Percentiles rank a stretch among this genome's conserved stretches.
These are phyloP conservation scores for Pentalonia nigronervosa DNA, from an alignment of 1,140 invertebrate species.

Conservation along the genomic window DNA sequence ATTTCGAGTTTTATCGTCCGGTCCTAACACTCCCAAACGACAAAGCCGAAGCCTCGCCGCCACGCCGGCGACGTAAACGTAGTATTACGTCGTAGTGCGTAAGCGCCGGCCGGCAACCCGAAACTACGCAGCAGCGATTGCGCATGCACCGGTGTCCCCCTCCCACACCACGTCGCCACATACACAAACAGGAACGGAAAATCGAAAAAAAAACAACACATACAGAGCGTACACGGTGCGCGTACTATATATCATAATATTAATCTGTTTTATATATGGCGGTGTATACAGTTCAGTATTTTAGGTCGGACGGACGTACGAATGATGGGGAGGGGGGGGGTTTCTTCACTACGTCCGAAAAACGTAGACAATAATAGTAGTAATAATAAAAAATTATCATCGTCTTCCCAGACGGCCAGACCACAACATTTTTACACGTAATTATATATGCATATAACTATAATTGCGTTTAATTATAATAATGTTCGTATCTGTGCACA, in stretches of 20 bases:
- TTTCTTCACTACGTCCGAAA: neutral
- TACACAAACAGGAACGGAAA: neutral
- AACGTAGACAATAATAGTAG: neutral
- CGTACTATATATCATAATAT: neutral
- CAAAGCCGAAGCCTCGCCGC: too few relatives aligned
- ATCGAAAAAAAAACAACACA: neutral
- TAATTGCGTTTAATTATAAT: too few relatives aligned
- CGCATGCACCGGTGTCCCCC: neutral
- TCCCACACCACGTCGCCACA: neutral
- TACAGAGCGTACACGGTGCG: neutral
- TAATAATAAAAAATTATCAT: neutral
- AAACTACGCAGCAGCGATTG: conserved; percentile 42
- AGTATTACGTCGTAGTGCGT: neutral
- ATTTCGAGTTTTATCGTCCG: neutral
- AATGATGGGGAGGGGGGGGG: too few relatives aligned
- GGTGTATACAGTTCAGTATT: neutral
- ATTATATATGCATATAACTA: neutral
- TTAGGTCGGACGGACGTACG: too few relatives aligned
- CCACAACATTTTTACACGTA: neutral
- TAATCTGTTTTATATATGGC: neutral
- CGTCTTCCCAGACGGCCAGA: neutral
- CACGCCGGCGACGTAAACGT: neutral
- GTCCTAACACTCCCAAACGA: too few relatives aligned
- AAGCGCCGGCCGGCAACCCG: neutral
- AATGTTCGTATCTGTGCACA: neutral